Percentiles rank a stretch among this genome's conserved stretches.
Conservation (phyloP, 2,888 invertebrate species). For the Eupithecia subumbrata region DNA sequence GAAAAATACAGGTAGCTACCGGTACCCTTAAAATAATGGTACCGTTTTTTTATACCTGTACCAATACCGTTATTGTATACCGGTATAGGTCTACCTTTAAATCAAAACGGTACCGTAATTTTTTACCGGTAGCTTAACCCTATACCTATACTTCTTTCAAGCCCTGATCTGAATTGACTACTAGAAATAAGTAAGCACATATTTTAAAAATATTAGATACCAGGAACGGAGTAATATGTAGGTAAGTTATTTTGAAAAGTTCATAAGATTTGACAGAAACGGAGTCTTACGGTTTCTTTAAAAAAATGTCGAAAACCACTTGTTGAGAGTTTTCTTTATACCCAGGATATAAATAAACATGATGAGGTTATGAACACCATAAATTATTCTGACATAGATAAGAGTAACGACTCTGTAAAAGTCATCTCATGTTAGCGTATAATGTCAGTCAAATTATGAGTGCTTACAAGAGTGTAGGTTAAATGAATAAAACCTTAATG, state of each 20-base stretch:
- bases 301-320: neutral
- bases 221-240: no score
- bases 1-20: no score
- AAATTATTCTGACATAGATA: constrained; percentile 52
- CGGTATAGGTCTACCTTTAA: no score
- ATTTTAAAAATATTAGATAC: no score
- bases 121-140: no score
- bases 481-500: neutral
- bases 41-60: no score
- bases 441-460: constrained; percentile 35
- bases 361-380: constrained; percentile 53
- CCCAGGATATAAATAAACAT: constrained; percentile 60
- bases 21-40: no score
- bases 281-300: neutral
- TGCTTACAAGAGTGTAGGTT: constrained; percentile 23
- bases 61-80: no score
- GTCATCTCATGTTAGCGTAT: constrained; percentile 39
- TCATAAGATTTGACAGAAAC: neutral
- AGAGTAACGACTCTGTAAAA: constrained; percentile 46
- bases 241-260: neutral
- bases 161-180: no score
- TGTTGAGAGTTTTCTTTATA: constrained; percentile 19
- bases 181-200: no score
- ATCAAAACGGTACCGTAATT: no score
- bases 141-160: no score